These are phyloP conservation scores for Diaperis boleti DNA, from an alignment of 2,888 invertebrate species.

Conservation along the genomic window DNA sequence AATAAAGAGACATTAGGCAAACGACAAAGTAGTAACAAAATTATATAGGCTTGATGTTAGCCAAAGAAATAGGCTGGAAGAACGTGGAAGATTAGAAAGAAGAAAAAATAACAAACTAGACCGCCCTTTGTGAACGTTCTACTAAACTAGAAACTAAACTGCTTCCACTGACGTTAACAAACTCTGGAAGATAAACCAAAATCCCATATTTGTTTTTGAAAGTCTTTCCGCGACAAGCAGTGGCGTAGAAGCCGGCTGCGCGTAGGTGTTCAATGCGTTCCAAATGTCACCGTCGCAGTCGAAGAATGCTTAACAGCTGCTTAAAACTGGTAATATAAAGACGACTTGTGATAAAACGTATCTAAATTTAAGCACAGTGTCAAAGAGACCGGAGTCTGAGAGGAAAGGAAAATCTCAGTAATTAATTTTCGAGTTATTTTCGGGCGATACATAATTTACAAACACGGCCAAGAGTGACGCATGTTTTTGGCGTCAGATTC, in stretches of 20 bases:
- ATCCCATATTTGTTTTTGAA: slow-evolving; percentile 16
- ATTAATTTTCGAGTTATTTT: slow-evolving; percentile 61
- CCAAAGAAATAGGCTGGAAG: too few species aligned
- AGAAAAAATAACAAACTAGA: too few species aligned
- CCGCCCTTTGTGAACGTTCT: too few species aligned
- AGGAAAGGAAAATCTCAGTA: slow-evolving; percentile 56
- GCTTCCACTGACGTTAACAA: too few species aligned
- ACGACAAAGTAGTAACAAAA: too few species aligned
- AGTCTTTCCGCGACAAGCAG: slow-evolving; percentile 8
- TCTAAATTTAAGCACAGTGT: slow-evolving; percentile 60
- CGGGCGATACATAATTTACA: slow-evolving; percentile 57
- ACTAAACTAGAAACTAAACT: too few species aligned
- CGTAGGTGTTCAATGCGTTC: slow-evolving; percentile 26
- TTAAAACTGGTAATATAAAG: slow-evolving; percentile 44
- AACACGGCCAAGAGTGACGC: slow-evolving; percentile 57
- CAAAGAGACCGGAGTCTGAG: slow-evolving; percentile 57
- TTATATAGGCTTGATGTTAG: too few species aligned
- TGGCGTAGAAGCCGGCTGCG: slow-evolving; percentile 20
- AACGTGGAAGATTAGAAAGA: too few species aligned
- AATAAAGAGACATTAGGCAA: too few species aligned
- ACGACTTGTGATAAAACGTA: slow-evolving; percentile 51
- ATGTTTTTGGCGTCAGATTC: slow-evolving; percentile 46
- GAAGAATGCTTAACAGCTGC: slow-evolving; percentile 46
- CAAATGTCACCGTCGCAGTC: slow-evolving; percentile 25
- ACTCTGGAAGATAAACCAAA: too few species aligned